These are phyloP conservation scores for Saccostrea echinata DNA, from an alignment of 1,140 invertebrate species.

Conservation along the genomic window DNA sequence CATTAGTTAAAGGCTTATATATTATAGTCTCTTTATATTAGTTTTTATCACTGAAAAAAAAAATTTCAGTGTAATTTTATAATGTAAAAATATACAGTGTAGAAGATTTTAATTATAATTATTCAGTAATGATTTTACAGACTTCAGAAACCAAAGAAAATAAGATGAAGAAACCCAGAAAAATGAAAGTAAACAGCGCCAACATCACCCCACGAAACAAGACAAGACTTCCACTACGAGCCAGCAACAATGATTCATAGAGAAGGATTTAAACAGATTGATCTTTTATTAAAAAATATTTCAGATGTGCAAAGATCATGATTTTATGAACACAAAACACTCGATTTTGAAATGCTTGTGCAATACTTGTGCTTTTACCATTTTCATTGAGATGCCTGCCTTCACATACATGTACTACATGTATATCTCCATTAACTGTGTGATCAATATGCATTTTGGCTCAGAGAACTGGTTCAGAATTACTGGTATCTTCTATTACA, in stretches of 20 bases:
- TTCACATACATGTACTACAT: not conserved
- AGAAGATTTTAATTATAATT: not conserved
- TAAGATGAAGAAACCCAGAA: conserved; percentile 47
- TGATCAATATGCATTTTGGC: no score
- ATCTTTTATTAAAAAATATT: not conserved
- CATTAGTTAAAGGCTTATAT: no score
- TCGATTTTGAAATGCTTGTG: not conserved
- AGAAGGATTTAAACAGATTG: no score
- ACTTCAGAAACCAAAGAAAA: conserved; percentile 63
- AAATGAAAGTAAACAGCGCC: conserved; percentile 55
- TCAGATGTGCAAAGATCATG: not conserved
- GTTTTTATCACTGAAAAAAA: no score
- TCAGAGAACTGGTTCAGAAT: no score
- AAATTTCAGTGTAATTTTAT: no score
- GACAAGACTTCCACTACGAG: conserved; percentile 56
- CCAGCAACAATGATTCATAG: conserved; percentile 45
- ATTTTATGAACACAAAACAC: not conserved
- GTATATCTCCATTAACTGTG: not conserved
- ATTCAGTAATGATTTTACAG: conserved; percentile 5
- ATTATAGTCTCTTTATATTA: no score
- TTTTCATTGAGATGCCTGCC: not conserved
- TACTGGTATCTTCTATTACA: not conserved
- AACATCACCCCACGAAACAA: conserved; percentile 62
- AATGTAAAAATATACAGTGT: no score
- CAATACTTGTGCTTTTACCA: not conserved